These are phyloP conservation scores for Cataglyphis hispanica DNA, from an alignment of 1,140 invertebrate species.

Conservation along the genomic window DNA sequence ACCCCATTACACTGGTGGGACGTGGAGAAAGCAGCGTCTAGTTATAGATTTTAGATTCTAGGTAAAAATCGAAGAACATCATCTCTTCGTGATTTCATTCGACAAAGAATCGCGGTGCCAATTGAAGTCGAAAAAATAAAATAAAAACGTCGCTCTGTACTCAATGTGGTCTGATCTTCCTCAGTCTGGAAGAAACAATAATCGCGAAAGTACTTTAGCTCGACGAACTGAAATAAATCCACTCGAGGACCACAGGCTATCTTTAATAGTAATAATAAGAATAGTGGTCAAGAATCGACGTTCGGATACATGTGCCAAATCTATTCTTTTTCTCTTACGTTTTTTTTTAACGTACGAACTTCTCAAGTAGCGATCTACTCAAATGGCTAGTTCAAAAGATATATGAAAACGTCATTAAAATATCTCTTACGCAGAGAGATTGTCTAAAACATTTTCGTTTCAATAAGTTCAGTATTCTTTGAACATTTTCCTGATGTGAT, in stretches of 20 bases:
- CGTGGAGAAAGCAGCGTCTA: conserved; percentile 88
- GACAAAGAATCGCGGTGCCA: neutral
- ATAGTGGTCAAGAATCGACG: neutral
- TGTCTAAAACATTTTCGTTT: neutral
- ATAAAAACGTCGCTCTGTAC: too few species aligned
- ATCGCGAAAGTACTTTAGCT: conserved; percentile 23
- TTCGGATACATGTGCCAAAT: conserved; percentile 50
- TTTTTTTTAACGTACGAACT: neutral
- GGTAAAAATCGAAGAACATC: neutral
- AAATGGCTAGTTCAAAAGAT: neutral
- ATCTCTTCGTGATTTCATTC: conserved; percentile 19
- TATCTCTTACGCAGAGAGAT: neutral
- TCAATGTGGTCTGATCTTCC: neutral
- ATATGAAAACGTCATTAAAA: neutral
- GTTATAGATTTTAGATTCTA: conserved; percentile 5
- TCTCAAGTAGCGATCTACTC: neutral
- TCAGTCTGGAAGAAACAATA: conserved; percentile 8
- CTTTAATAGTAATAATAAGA: conserved; percentile 18
- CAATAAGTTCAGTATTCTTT: neutral
- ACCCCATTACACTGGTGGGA: conserved; percentile 86
- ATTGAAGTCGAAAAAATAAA: neutral
- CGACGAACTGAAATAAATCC: conserved; percentile 16
- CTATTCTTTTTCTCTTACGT: neutral
- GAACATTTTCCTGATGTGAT: neutral
- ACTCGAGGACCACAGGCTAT: conserved; percentile 45